Conservation (phyloP, 2,113 vertebrate species). For the Daubentonia madagascariensis region DNA sequence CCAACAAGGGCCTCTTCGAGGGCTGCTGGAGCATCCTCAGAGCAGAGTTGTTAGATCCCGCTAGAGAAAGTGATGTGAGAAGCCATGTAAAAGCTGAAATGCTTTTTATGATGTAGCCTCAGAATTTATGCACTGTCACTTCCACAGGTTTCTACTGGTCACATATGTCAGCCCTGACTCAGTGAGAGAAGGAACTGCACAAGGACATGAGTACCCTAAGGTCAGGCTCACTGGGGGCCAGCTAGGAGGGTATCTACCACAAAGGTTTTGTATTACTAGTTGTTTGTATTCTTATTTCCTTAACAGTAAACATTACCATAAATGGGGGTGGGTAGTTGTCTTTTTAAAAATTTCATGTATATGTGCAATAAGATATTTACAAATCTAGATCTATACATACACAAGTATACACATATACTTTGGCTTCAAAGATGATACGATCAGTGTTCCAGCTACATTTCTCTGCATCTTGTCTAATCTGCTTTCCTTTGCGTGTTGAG, state of each 20-base stretch:
- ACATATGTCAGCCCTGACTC: not conserved
- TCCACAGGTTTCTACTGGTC: not conserved
- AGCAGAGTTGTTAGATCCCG: not conserved
- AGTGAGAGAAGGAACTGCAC: not conserved
- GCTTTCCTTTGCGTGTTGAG: not conserved
- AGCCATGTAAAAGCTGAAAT: not conserved
- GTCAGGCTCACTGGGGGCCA: not conserved
- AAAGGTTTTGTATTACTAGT: not conserved
- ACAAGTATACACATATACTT: not conserved
- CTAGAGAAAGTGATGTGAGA: not conserved
- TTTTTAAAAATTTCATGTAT: not conserved
- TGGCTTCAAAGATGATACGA: not conserved
- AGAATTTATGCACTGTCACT: not conserved
- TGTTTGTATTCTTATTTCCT: not conserved
- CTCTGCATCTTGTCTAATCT: not conserved
- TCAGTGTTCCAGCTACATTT: not conserved
- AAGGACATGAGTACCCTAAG: not conserved
- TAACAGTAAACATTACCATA: not conserved
- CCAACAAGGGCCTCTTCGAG: not conserved
- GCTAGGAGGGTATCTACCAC: rapidly evolving
- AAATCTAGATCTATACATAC: not conserved
- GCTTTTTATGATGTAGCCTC: not conserved
- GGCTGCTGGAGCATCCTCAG: not conserved
- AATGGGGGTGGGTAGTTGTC: rapidly evolving
- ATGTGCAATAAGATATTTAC: not conserved